Base-by-base conservation (phyloP, 2,888 invertebrate genomes). In the Pammene fasciana region DNA sequence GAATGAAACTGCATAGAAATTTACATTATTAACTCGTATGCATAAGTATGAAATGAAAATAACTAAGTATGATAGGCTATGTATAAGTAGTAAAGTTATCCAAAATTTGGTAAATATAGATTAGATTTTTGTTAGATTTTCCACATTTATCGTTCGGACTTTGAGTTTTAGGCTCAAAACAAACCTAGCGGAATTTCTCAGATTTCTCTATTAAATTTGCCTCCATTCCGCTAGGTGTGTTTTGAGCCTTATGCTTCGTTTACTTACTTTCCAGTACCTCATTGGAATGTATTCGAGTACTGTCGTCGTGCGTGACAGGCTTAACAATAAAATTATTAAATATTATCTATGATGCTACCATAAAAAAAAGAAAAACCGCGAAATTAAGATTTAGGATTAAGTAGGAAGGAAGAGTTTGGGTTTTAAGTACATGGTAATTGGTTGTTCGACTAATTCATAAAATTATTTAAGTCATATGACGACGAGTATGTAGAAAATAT, bases 171-270 rank as follows among this genome's bases (percentile, higher is more conserved):
- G n/a, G n/a, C n/a, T n/a, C n/a, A n/a, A n/a, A n/a, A n/a, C n/a
- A n/a, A n/a, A n/a, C n/a, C n/a, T n/a, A n/a, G n/a, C n/a, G n/a
- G n/a, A n/a, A n/a, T n/a, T n/a, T n/a, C n/a, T n/a, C n/a, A n/a
- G n/a, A n/a, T n/a, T n/a, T n/a, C n/a, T n/a, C n/a, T n/a, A n/a
- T n/a, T n/a, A n/a, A n/a, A n/a, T n/a, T n/a, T n/a, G n/a, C n/a
- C n/a, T n/a, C n/a, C n/a, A n/a, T n/a, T n/a, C n/a, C n/a, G n/a
- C n/a, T n/a, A n/a, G n/a, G n/a, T n/a, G n/a, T n/a, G n/a, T n/a
- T n/a, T 59, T 45, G 16, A 34, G 14, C 50, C 4, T 46, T 9
- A 16, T 61, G 61, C 36, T 18, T 48, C 48, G 46, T 60, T 61
- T 50, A 13, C 18, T 13, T 41, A 5, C 9, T 41, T 52, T 50